Evolutionary conservation across 2,888 invertebrate species (phyloP).

Genomic region (Deilephila elpenor): DNA sequence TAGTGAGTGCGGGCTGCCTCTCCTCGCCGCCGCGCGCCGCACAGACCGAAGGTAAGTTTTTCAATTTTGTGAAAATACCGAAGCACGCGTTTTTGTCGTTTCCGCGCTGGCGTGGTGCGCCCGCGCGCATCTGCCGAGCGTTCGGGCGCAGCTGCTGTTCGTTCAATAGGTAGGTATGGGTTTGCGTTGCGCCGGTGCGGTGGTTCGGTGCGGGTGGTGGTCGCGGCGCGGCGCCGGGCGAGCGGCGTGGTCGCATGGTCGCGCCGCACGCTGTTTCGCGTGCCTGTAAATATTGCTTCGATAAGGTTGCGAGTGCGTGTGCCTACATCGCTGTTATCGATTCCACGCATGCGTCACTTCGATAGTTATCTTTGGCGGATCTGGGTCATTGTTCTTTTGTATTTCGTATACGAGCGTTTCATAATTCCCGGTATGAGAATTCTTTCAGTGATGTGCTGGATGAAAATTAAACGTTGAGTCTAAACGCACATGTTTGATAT

Average conservation of each 20-base stretch:
- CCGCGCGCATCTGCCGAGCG: slow-evolving; percentile 79
- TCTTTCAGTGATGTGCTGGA: slow-evolving; percentile 6
- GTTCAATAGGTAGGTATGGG: slow-evolving; percentile 72
- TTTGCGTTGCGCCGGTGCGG: slow-evolving; percentile 54
- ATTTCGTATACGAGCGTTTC: slow-evolving; percentile 61
- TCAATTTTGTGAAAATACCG: slow-evolving; percentile 54
- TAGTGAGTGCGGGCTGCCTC: slow-evolving; percentile 78
- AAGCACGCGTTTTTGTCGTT: slow-evolving; percentile 65
- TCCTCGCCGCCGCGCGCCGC: slow-evolving; percentile 47
- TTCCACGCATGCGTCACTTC: slow-evolving; percentile 81
- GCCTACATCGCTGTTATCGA: slow-evolving; percentile 79
- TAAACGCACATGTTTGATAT: not conserved
- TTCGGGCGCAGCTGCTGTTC: slow-evolving; percentile 75
- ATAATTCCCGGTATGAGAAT: slow-evolving; percentile 49
- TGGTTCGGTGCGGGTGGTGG: slow-evolving; percentile 64
- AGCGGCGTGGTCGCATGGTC: slow-evolving; percentile 65
- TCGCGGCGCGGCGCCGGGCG: not conserved
- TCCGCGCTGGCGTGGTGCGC: slow-evolving; percentile 66
- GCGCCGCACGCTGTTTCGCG: slow-evolving; percentile 49
- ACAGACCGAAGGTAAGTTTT: slow-evolving; percentile 65
- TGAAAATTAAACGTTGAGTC: not conserved
- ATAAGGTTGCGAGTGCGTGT: slow-evolving; percentile 77
- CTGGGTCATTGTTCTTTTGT: slow-evolving; percentile 84
- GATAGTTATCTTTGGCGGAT: slow-evolving; percentile 81
- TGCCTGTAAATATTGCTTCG: slow-evolving; percentile 78